phyloP scores from a whole-genome alignment of 2,113 vertebrate species.

The Melospiza melodia region DNA sequence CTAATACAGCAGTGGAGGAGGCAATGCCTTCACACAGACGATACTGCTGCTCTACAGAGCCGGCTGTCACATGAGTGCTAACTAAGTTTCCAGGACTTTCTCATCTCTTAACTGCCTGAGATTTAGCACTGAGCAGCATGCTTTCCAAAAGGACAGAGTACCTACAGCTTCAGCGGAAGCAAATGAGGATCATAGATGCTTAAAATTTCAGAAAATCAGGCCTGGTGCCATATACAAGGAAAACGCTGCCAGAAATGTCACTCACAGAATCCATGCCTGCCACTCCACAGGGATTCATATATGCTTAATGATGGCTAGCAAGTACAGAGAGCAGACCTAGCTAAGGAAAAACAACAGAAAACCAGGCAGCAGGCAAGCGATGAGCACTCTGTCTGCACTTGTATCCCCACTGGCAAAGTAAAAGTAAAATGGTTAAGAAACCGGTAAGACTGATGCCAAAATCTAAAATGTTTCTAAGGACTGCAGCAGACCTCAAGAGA shows the following conservation, averaged over 20 bases:
- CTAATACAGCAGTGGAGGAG: background rate
- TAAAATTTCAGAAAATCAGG: slow-evolving; percentile 60
- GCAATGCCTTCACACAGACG: background rate
- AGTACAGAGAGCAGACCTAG: slow-evolving; percentile 54
- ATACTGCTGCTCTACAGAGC: background rate
- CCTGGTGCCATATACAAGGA: slow-evolving; percentile 33
- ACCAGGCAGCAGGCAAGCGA: slow-evolving; percentile 35
- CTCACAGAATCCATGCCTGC: slow-evolving; percentile 46
- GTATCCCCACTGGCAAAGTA: slow-evolving; percentile 44
- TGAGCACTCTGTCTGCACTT: slow-evolving; percentile 40
- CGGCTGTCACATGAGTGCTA: background rate
- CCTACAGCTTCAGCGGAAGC: slow-evolving; percentile 25
- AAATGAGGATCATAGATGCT: slow-evolving; percentile 41
- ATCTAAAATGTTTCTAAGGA: slow-evolving; percentile 40
- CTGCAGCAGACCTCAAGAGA: slow-evolving; percentile 40
- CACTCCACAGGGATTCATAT: slow-evolving; percentile 50
- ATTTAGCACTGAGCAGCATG: slow-evolving; percentile 4
- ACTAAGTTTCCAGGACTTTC: slow-evolving; percentile 43
- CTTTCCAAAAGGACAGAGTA: slow-evolving; percentile 43
- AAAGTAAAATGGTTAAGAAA: slow-evolving; percentile 43
- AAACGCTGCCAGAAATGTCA: slow-evolving; percentile 51
- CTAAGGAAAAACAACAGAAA: slow-evolving; percentile 60
- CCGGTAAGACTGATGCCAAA: background rate
- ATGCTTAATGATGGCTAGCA: slow-evolving; percentile 58
- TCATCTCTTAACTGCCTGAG: slow-evolving; percentile 29